Conservation (phyloP, 1,140 invertebrate species). For the Portunus trituberculatus region DNA sequence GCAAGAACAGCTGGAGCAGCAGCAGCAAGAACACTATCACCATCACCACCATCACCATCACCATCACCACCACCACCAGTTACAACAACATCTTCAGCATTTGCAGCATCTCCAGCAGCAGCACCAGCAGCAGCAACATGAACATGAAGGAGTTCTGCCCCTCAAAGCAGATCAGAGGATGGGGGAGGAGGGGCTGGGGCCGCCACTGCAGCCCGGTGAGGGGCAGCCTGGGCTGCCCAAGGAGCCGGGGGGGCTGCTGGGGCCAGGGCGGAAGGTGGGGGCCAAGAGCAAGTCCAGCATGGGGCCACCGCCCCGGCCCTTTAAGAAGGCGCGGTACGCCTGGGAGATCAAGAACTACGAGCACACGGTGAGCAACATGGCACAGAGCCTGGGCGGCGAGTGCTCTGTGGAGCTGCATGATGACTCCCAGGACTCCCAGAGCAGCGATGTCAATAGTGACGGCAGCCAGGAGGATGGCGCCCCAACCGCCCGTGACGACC, state of each 20-base stretch:
- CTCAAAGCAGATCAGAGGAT: background rate
- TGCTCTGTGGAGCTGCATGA: conserved; percentile 61
- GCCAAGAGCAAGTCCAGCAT: conserved; percentile 68
- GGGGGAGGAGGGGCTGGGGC: conserved; percentile 33
- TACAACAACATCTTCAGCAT: background rate
- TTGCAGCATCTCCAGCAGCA: conserved; percentile 15
- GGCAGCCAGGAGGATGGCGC: conserved; percentile 68
- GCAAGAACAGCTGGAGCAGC: background rate
- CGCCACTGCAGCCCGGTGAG: conserved; percentile 35
- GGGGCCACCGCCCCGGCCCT: conserved; percentile 75
- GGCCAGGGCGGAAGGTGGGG: conserved; percentile 35
- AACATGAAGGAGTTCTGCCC: background rate
- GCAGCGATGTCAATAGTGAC: conserved; percentile 68
- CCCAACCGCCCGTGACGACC: conserved; percentile 38
- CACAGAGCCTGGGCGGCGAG: conserved; percentile 68
- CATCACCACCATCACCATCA: no score
- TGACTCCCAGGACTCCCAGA: conserved; percentile 64
- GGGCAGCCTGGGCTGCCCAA: conserved; percentile 45
- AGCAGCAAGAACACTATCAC: background rate
- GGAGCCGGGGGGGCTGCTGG: conserved; percentile 61
- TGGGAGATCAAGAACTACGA: conserved; percentile 78
- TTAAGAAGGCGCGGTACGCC: conserved; percentile 77
- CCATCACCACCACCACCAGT: background rate
- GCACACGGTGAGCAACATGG: conserved; percentile 76
- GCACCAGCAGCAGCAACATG: conserved; percentile 6